phyloP scores from a whole-genome alignment of 1,140 invertebrate species.

The Drosophila pectinifera region DNA sequence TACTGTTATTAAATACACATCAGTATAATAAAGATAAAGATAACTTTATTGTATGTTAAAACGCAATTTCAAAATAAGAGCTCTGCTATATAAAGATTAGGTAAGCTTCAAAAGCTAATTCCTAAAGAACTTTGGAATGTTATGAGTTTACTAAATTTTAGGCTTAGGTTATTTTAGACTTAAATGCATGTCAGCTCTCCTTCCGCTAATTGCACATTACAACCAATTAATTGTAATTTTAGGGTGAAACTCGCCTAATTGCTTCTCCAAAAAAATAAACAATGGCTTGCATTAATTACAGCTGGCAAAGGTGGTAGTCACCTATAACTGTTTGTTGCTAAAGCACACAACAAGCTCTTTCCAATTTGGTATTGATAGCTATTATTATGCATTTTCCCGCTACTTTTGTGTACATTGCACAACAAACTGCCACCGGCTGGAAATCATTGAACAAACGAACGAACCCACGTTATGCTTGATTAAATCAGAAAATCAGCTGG shows the following conservation, averaged over 20 bases:
- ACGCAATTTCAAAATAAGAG: not conserved
- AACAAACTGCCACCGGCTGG: constrained; percentile 34
- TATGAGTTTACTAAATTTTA: not conserved
- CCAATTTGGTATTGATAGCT: constrained; percentile 18
- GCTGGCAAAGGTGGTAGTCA: constrained; percentile 24
- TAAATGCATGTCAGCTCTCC: constrained; percentile 4
- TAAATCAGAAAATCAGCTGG: constrained; percentile 31
- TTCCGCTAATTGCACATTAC: not conserved
- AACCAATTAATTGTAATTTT: constrained; percentile 25
- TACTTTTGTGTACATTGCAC: constrained; percentile 44
- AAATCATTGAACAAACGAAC: constrained; percentile 42
- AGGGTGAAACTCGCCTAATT: constrained; percentile 63
- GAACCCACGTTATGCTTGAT: constrained; percentile 50
- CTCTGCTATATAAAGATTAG: not conserved
- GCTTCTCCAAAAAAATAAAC: constrained; percentile 41
- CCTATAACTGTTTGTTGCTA: constrained; percentile 25
- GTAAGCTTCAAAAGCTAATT: not conserved
- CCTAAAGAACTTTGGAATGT: not conserved
- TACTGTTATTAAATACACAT: not conserved
- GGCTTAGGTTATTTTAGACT: not conserved
- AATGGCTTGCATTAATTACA: constrained; percentile 47
- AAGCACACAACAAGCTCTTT: constrained; percentile 18
- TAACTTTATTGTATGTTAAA: not conserved
- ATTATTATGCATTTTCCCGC: constrained; percentile 30
- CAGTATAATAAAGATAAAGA: not conserved